Evolutionary conservation across 1,140 invertebrate genomes (phyloP), one percentile per base, ranked within the genome.

Genomic region (Zaprionus tsacasi): DNA sequence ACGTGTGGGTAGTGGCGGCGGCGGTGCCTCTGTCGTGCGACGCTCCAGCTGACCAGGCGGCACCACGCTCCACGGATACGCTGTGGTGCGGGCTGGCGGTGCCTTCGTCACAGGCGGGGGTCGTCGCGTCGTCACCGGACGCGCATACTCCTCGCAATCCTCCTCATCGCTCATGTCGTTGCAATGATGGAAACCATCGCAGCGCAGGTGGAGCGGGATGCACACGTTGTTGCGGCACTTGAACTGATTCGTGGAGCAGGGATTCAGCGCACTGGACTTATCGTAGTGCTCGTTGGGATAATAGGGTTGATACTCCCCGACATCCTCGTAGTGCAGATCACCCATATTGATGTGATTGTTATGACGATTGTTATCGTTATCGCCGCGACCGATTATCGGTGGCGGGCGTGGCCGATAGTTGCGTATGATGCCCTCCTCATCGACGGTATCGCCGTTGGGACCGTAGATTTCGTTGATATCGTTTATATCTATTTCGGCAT

Each of bases 171-270:
- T 95, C 88, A 94, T 93, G 92, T 96, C 96, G 36, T 95, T 93
- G 93, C 96, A 97, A 82, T 97, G 95, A 89, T 93, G 93, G 81
- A 95, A 94, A 72, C 95, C 95, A 91, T 98, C 96, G 93, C 97
- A 98, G 55, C 94, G 93, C 89, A 95, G 94, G 4, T 94, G 93
- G 45, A 93, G 91, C 30, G 94, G 93, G 76, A 97, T 95, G 93
- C 97, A 98, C 80, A 94, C 94, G 72, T 95, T 95, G 50, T 64
- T 76, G 27, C 76, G 92, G 91, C 78, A 93, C 70, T 88, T 93
- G 93, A 93, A 94, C 80, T 92, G 93, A 92, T 82, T 93, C 35
- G 76, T 79, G 17, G 63, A 15, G 21, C 91, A 92, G 0, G 82
- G 72, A 65, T 90, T 82, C 6, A 52, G 57, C 1, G 77, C 54